phyloP scores from a whole-genome alignment of 2,888 invertebrate species.

The Junonia oenone region DNA sequence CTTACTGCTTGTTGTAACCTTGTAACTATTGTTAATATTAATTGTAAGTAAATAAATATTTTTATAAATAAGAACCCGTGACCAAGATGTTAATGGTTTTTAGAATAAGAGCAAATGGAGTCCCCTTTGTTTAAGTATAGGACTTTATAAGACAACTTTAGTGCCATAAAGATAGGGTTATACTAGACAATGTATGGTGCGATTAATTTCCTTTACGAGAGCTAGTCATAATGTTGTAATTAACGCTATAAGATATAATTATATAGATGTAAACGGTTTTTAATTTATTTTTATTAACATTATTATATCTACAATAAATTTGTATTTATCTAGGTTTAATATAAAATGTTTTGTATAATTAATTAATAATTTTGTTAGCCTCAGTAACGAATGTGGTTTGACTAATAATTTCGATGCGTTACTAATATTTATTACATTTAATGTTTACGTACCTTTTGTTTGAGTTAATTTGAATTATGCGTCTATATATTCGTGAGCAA shows the following conservation, averaged over 20 bases:
- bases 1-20: conserved; percentile 19
- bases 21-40: conserved; percentile 24
- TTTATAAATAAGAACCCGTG: conserved; percentile 53
- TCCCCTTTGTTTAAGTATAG: conserved; percentile 11
- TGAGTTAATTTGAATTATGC: neutral
- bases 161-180: conserved; percentile 36
- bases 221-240: conserved; percentile 61
- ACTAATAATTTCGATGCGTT: neutral
- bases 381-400: neutral
- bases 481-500: neutral
- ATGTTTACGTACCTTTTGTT: no score
- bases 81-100: conserved; percentile 58
- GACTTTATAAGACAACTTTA: conserved; percentile 24
- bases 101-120: conserved; percentile 20
- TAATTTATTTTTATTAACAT: conserved; percentile 28
- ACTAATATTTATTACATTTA: neutral
- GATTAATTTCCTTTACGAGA: conserved; percentile 57
- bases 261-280: conserved; percentile 12
- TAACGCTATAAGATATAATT: conserved; percentile 24
- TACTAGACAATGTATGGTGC: conserved; percentile 55
- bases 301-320: conserved; percentile 2
- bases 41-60: conserved; percentile 61
- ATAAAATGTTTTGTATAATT: neutral
- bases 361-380: neutral
- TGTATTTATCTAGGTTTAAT: neutral